phyloP scores from a whole-genome alignment of 1,140 invertebrate genomes.

The Teleogryllus occipitalis region DNA sequence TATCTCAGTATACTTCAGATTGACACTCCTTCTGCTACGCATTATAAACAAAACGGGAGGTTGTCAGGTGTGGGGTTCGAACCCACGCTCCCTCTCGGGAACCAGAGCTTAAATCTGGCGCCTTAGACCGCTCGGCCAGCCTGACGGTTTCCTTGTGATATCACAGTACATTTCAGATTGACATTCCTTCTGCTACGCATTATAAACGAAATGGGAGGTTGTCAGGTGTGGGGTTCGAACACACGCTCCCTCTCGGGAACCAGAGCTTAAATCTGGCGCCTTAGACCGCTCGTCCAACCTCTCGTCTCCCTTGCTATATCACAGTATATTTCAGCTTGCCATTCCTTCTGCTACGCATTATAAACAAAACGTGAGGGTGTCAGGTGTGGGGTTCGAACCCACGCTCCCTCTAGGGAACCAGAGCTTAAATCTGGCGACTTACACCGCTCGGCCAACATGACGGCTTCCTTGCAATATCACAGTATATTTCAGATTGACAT shows the following conservation, averaged over 20 bases:
- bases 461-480: neutral
- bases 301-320: no score
- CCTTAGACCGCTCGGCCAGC: slow-evolving; percentile 48
- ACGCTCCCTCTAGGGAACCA: slow-evolving; percentile 61
- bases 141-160: slow-evolving; percentile 1
- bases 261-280: slow-evolving; percentile 37
- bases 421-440: slow-evolving; percentile 55
- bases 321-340: no score
- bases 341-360: no score
- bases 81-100: slow-evolving; percentile 28
- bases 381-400: slow-evolving; percentile 67
- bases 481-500: no score
- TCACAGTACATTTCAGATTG: no score
- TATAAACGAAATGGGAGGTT: no score
- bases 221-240: no score
- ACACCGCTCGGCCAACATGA: slow-evolving; percentile 29
- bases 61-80: slow-evolving; percentile 1
- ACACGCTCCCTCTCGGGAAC: slow-evolving; percentile 17
- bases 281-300: slow-evolving; percentile 47
- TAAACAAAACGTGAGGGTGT: neutral
- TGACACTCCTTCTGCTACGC: no score
- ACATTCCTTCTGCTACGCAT: fast-evolving
- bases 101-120: slow-evolving; percentile 37
- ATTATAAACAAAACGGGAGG: no score
- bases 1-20: no score